Evolutionary conservation across 1,140 invertebrate genomes (phyloP), one percentile per base, ranked within the genome.

Genomic region (Chionoecetes opilio): DNA sequence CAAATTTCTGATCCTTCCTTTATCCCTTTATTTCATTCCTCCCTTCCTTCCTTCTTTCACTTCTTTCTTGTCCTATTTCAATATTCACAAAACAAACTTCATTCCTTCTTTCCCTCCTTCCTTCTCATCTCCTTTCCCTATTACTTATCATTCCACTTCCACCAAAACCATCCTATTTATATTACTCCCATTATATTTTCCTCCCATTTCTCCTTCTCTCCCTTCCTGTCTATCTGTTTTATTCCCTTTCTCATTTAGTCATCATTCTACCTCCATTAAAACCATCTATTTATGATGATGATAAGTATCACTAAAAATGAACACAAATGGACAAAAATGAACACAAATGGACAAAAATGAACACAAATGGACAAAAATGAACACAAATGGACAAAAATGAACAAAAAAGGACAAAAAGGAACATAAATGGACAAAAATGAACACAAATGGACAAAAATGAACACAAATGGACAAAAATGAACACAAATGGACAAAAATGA

Each of bases 1-100:
- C n/a, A n/a, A n/a, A n/a, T n/a, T n/a, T n/a, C n/a, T n/a, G n/a
- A n/a, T n/a, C n/a, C 88, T 90, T 41, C 26, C 37, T 90, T 41
- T 90, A 37, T 90, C 88, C 53, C 88, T 90, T 41, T 90, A 37
- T 46, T 9, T 90, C n/a, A n/a, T n/a, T n/a, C n/a, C 38, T 91
- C 38, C 3, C 38, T 53, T 46, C 46, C 29, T 2, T 53, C 38
- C 35, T 31, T 53, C 41, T 91, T 41, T 53, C 38, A 26, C 89
- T 53, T n/a, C 29, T 29, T 41, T 37, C 37, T 41, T 6, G 5
- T 84, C 26, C 31, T 32, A 84, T 26, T 2, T 1, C 0, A n/a
- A n/a, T n/a, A n/a, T n/a, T n/a, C 37, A 17, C 35, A 2, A 2
- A 89, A 38, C 32, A 21, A 0, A 35, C 29, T 9, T 38, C 35